Percentiles rank a stretch among this genome's conserved stretches.
These are phyloP conservation scores for Galeopsomyia nigrocyanea DNA, from an alignment of 2,888 invertebrate species.

Conservation along the genomic window DNA sequence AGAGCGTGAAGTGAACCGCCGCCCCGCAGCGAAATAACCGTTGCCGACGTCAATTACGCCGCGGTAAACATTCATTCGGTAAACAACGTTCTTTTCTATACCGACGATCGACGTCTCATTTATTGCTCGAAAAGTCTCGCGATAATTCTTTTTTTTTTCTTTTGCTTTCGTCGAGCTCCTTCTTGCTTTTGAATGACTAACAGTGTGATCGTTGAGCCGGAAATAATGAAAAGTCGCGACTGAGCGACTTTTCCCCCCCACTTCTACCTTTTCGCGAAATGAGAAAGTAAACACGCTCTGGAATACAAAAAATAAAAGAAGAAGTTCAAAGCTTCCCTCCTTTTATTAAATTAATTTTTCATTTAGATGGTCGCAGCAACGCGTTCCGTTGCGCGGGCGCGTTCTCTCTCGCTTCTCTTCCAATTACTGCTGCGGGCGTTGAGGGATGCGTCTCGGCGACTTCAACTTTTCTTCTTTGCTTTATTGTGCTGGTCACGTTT, in stretches of 20 bases:
- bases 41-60: too few species aligned
- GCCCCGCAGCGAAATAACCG: too few species aligned
- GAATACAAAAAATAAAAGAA: slow-evolving; percentile 39
- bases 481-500: background rate
- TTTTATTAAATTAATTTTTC: slow-evolving; percentile 46
- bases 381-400: background rate
- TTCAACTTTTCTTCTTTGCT: background rate
- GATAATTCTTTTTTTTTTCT: too few species aligned
- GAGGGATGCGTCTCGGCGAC: background rate
- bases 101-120: slow-evolving; percentile 4
- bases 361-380: slow-evolving; percentile 25
- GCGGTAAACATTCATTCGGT: slow-evolving; percentile 15
- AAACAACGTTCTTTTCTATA: slow-evolving; percentile 31
- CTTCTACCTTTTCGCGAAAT: background rate
- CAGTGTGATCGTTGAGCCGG: slow-evolving; percentile 49
- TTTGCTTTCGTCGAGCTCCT: background rate
- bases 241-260: slow-evolving; percentile 6
- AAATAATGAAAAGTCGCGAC: slow-evolving; percentile 53
- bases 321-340: slow-evolving; percentile 32
- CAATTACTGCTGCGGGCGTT: slow-evolving; percentile 29
- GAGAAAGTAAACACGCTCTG: slow-evolving; percentile 29
- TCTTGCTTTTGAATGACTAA: slow-evolving; percentile 41
- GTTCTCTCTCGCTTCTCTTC: slow-evolving; percentile 24
- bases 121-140: slow-evolving; percentile 13
- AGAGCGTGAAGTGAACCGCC: too few species aligned